Base-by-base conservation (phyloP, 2,113 vertebrate species). In the Callionymus lyra region DNA sequence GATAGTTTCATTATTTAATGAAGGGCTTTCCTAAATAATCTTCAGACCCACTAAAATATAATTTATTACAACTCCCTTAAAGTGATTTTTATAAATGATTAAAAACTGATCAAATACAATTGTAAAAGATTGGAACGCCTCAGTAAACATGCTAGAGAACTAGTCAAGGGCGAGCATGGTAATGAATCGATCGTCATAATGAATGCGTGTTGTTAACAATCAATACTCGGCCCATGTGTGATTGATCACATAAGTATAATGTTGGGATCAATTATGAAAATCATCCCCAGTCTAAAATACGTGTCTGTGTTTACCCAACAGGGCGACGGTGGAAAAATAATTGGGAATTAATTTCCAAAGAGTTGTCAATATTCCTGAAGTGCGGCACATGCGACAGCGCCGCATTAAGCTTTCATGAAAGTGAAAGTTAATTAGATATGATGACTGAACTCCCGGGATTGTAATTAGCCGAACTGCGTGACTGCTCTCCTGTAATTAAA, bases 401-500 rank as follows among this genome's bases (percentile, higher is more conserved):
- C 56, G 75, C 84, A 89, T 91, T 90, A 89, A 87, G 86, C 85
- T 89, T 91, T 88, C 87, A 88, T 87, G 82, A 87, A 90, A 88
- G 82, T 82, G 84, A 87, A 91, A 90, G 87, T 90, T 89, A 92
- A 92, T 93, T 88, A 86, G 85, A 86, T 84, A 88, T 90, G 87
- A 89, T 90, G 85, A 86, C 84, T 90, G 84, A 90, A 89, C 87
- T 86, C 86, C 73, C 74, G 87, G 87, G 89, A 89, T 88, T 77
- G 81, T 90, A 89, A 90, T 90, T 91, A 90, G 85, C 85, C 61
- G 73, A 88, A 85, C 76, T 80, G 85, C 85, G 85, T 85, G 87
- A 86, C 84, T 92, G 82, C 86, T 87, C 82, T 86, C 86, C 86
- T 89, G 88, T 88, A 90, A 91, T 89, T 89, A 90, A 90, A 90